A percentile compares a stretch with the other conserved stretches of the same genome.
Evolutionary conservation across 2,797 vertebrate species (phyloP).

Genomic region (Tinamus major): DNA sequence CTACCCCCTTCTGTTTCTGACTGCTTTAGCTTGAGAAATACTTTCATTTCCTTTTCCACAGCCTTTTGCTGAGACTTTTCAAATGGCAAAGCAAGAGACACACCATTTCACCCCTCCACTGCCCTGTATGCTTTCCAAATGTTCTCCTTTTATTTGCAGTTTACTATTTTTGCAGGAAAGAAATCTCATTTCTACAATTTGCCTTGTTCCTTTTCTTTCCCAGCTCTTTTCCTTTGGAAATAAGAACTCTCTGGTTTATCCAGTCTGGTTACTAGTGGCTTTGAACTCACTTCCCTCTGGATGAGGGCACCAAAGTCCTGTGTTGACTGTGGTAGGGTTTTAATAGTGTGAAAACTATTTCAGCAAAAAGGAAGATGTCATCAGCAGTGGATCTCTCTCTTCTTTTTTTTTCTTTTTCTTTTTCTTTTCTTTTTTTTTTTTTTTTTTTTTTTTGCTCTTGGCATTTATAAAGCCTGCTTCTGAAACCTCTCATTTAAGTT

Average conservation of each 20-base stretch:
- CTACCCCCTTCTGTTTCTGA: background rate
- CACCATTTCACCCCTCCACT: background rate
- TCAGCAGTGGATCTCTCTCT: background rate
- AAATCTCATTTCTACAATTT: accelerated
- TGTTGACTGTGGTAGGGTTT: background rate
- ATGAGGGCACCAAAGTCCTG: background rate
- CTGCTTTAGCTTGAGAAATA: background rate
- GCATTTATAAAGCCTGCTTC: background rate
- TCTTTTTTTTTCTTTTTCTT: background rate
- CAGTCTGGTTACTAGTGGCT: background rate
- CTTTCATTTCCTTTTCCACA: background rate
- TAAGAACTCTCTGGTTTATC: background rate
- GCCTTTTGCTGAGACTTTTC: background rate
- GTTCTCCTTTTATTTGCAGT: background rate
- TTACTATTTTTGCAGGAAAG: accelerated
- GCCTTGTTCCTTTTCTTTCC: background rate
- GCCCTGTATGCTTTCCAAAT: background rate
- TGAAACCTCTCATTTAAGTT: background rate
- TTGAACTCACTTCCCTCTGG: background rate
- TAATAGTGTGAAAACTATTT: background rate
- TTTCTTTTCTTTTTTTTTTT: background rate
- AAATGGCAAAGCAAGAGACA: background rate
- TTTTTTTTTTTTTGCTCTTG: background rate
- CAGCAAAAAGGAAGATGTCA: background rate
- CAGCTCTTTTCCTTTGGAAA: background rate